Evolutionary conservation across 2,888 invertebrate species (phyloP), one percentile per base, ranked within the genome.

Genomic region (Agonopterix alstromeriana): DNA sequence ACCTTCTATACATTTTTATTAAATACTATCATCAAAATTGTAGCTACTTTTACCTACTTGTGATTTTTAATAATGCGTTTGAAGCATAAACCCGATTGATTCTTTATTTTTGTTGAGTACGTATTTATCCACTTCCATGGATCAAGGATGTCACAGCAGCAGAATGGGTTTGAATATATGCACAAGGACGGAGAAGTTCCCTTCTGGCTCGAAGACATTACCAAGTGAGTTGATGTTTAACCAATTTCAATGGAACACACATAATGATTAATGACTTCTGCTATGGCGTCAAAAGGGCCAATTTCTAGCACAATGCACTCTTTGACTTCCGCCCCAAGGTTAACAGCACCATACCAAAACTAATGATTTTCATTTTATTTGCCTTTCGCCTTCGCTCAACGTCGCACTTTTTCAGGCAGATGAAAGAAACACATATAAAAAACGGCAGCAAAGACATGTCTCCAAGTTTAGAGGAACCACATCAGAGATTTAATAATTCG

Each of bases 191-290:
- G 63, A 49, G 77, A 84, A 54, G 60, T 74, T 59, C 79, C 83
- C 53, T 66, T 72, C 50, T 87, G 86, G 86, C 79, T 87, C 53
- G 80, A 86, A 68, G 83, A 82, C 65, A 73, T 87, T 77, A 82
- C 83, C 67, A 81, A 82, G 87, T 87, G 60, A 76, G 79, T 67
- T 46, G n/a, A 2, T 27, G 35, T 27, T 27, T 3, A 42, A 42
- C 8, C 12, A 4, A 45, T 38, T n/a, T 51, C 46, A 42, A 52
- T 52, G 52, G 46, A 50, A 46, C 48, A 46, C 42, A 40, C 40
- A 54, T 55, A 66, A 62, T 75, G 67, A 73, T 70, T 73, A 70
- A 74, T 75, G 67, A 49, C 51, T 52, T 61, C 52, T 45, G 48
- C 43, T 46, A 56, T 58, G 62, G 57, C 57, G 60, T 70, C 70